Conservation (phyloP, 2,888 invertebrate genomes). For the Tanypteryx hageni region DNA sequence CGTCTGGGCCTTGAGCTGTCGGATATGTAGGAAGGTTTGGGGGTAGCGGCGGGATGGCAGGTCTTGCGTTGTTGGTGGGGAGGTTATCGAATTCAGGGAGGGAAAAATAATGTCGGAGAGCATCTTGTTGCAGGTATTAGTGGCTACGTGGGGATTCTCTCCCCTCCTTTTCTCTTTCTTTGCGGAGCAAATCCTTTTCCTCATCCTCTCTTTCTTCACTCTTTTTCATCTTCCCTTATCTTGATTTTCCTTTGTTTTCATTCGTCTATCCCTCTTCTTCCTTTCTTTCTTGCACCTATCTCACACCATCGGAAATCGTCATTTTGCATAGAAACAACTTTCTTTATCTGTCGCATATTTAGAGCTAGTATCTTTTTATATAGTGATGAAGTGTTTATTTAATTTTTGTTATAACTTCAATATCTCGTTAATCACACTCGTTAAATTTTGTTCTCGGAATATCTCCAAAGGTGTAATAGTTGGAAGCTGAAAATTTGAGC, state of each 20-base stretch:
- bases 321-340: too few relatives aligned
- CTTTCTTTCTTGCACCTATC: too few relatives aligned
- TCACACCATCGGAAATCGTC: too few relatives aligned
- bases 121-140: constrained; percentile 30
- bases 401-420: neutral
- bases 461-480: too few relatives aligned
- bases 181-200: neutral
- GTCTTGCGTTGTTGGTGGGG: neutral
- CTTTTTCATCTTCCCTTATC: neutral
- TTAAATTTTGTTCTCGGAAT: too few relatives aligned
- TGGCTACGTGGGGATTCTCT: constrained; percentile 14
- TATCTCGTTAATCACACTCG: too few relatives aligned
- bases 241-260: neutral
- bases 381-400: neutral
- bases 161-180: neutral
- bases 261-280: too few relatives aligned
- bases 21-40: neutral
- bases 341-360: neutral
- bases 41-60: neutral
- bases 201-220: neutral
- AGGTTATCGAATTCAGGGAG: constrained; percentile 27
- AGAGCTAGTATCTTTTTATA: neutral
- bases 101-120: neutral
- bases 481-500: too few relatives aligned
- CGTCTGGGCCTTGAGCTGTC: neutral